These are phyloP conservation scores for Parasteatoda lunata DNA, from an alignment of 2,888 invertebrate species.

Conservation along the genomic window DNA sequence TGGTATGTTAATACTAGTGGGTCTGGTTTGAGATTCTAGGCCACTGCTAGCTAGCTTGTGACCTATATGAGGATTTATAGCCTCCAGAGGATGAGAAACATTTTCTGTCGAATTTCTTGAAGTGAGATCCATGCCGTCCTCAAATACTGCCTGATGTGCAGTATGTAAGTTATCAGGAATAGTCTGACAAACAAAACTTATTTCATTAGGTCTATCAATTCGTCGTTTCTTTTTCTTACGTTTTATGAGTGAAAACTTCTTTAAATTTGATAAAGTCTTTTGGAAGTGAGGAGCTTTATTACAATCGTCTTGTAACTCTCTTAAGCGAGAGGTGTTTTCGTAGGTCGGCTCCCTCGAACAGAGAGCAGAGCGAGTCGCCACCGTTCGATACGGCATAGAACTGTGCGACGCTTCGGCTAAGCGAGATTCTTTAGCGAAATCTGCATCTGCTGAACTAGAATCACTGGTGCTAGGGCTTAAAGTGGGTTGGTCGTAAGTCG, in stretches of 20 bases:
- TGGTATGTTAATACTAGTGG: slow-evolving; percentile 53
- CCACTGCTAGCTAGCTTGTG: slow-evolving; percentile 61
- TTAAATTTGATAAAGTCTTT: slow-evolving; percentile 68
- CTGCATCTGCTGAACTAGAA: slow-evolving; percentile 70
- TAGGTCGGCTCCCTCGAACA: slow-evolving; percentile 13
- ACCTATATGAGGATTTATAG: slow-evolving; percentile 62
- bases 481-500: slow-evolving; percentile 69
- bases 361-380: slow-evolving; percentile 4
- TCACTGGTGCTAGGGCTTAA: slow-evolving; percentile 71
- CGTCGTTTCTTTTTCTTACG: slow-evolving; percentile 63
- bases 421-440: slow-evolving; percentile 39
- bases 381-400: slow-evolving; percentile 24
- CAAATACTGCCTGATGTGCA: slow-evolving; percentile 33
- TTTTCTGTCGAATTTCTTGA: slow-evolving; percentile 44
- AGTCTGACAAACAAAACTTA: slow-evolving; percentile 59
- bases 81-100: slow-evolving; percentile 54
- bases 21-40: slow-evolving; percentile 29
- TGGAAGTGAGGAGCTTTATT: slow-evolving; percentile 66
- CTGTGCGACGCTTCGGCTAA: slow-evolving; percentile 1
- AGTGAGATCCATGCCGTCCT: slow-evolving; percentile 42
- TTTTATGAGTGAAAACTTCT: slow-evolving; percentile 68
- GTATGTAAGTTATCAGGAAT: slow-evolving; percentile 32
- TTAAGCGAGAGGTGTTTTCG: slow-evolving; percentile 29
- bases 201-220: slow-evolving; percentile 35
- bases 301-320: slow-evolving; percentile 57